Conservation (phyloP, 92 coral and sea anemone species). For the Umimayanthus kanabou region DNA sequence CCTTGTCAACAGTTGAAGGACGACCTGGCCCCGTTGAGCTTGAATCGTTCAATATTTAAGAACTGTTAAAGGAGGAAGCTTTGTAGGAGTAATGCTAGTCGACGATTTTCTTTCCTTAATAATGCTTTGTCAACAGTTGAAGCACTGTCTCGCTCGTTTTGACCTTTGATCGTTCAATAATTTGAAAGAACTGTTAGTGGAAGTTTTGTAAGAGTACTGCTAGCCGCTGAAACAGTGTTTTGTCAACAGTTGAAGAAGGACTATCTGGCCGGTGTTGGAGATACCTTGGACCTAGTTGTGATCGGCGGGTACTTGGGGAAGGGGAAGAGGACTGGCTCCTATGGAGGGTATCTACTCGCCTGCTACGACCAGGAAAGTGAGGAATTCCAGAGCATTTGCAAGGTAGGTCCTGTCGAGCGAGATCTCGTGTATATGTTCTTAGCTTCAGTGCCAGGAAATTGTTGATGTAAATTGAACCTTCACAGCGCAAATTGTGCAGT, state of each 20-base stretch:
- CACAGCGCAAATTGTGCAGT: too few species aligned
- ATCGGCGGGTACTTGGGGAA: constrained; percentile 95
- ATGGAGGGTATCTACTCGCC: constrained; percentile 92
- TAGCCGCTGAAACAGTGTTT: background rate
- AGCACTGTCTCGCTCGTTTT: too few species aligned
- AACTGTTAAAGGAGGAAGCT: too few species aligned
- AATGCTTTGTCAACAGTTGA: too few species aligned
- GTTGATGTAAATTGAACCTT: too few species aligned
- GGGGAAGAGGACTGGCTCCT: constrained; percentile 94
- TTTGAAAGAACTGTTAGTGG: background rate
- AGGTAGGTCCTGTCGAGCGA: constrained; percentile 53
- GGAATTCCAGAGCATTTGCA: constrained; percentile 94
- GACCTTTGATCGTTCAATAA: background rate
- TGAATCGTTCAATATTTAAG: too few species aligned
- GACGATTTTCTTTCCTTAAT: too few species aligned
- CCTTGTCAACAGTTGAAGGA: too few species aligned
- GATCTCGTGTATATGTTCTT: background rate
- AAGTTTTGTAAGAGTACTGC: background rate
- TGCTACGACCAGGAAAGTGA: constrained; percentile 94
- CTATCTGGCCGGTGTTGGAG: constrained; percentile 95
- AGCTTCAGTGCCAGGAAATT: background rate
- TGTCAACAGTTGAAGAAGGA: constrained; percentile 89
- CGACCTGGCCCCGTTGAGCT: too few species aligned
- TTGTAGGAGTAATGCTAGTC: too few species aligned
- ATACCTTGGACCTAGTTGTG: constrained; percentile 89